A percentile compares a stretch with the other conserved stretches of the same genome.
phyloP scores from a whole-genome alignment of 2,797 vertebrate genomes.

The Tinamus major region DNA sequence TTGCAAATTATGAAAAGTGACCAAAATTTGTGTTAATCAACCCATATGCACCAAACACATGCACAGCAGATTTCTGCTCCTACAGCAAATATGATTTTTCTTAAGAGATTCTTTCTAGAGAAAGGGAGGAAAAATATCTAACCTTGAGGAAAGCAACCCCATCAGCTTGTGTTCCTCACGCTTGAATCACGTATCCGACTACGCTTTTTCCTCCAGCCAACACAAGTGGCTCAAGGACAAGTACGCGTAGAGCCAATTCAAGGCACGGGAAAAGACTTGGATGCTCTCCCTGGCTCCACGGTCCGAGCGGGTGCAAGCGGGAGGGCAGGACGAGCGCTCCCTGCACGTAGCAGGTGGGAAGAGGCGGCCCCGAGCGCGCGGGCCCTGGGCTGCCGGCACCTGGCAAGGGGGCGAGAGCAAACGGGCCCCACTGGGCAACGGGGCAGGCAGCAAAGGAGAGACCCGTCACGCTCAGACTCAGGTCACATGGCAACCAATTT shows the following conservation, averaged over 20 bases:
- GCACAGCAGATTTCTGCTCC: neutral
- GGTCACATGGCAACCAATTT: constrained; percentile 24
- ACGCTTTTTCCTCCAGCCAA: neutral
- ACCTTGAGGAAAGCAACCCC: neutral
- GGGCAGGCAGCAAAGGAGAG: neutral
- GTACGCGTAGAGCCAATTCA: neutral
- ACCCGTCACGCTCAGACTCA: neutral
- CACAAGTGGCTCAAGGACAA: neutral
- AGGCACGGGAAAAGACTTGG: neutral
- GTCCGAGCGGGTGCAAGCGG: accelerated
- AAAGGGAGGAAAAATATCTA: neutral
- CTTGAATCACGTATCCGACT: neutral
- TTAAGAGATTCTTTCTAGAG: neutral
- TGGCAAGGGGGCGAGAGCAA: neutral
- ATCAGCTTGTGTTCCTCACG: neutral
- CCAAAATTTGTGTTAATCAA: neutral
- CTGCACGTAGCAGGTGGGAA: accelerated
- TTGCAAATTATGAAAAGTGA: neutral
- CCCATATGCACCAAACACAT: neutral
- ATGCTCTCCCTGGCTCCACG: neutral
- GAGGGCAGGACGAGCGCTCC: neutral
- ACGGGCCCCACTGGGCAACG: neutral
- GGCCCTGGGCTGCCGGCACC: neutral
- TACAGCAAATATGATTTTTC: neutral
- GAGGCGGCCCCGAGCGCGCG: neutral